Conservation (phyloP, 35 echinoderm and acorn worm genomes). For the Amphiura filiformis region DNA sequence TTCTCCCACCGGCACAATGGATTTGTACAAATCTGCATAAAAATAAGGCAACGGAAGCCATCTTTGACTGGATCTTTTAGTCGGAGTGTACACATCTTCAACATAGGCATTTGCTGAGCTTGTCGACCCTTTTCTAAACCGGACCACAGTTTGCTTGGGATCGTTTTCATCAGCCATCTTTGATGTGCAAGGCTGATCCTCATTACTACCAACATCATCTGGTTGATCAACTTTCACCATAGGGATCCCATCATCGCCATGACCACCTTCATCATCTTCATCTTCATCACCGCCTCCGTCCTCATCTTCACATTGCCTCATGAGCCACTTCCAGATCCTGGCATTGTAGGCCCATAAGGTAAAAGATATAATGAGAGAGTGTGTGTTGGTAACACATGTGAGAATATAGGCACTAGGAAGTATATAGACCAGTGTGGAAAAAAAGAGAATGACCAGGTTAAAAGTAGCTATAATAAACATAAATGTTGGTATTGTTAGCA, state of each 20-base stretch:
- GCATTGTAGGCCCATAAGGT: background rate
- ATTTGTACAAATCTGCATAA: background rate
- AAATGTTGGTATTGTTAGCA: background rate
- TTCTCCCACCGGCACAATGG: background rate
- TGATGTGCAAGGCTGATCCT: too few species aligned
- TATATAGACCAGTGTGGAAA: background rate
- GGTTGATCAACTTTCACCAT: too few species aligned
- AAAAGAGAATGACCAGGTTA: background rate
- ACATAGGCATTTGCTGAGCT: background rate
- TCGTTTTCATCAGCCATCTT: too few species aligned
- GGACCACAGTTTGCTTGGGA: background rate
- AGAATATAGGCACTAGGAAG: background rate
- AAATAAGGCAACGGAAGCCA: background rate
- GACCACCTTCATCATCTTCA: background rate
- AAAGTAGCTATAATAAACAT: background rate
- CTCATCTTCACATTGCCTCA: background rate
- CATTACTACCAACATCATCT: too few species aligned
- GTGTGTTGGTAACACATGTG: background rate
- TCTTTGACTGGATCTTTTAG: background rate
- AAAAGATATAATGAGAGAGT: background rate
- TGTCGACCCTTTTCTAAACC: background rate
- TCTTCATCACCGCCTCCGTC: background rate
- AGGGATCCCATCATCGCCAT: too few species aligned
- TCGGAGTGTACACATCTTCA: background rate
- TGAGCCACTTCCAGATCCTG: background rate